These are phyloP conservation scores for Teleiodes luculella DNA, from an alignment of 2,888 invertebrate genomes.

Conservation along the genomic window DNA sequence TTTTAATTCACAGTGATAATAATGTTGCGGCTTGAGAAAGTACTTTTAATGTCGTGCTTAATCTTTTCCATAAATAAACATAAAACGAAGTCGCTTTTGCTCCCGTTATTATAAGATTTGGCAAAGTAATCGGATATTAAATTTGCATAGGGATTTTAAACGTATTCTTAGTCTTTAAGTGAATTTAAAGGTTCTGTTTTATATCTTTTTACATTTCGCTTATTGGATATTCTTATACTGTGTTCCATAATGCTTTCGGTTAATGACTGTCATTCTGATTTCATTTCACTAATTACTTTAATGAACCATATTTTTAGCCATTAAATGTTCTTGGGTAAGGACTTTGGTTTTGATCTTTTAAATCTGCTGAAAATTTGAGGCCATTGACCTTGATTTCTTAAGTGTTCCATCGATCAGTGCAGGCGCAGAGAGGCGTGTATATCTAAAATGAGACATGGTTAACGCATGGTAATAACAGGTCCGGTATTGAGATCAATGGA, in stretches of 20 bases:
- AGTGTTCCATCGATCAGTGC: slow-evolving; percentile 15
- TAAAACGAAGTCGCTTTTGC: slow-evolving; percentile 10
- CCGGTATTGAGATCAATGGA: slow-evolving; percentile 41
- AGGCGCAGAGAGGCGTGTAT: slow-evolving; percentile 13
- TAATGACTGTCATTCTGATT: not conserved
- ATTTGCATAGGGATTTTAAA: slow-evolving; percentile 4
- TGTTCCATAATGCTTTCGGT: not conserved
- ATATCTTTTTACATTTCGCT: not conserved
- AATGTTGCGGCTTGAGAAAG: slow-evolving; percentile 35
- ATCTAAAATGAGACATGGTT: not conserved
- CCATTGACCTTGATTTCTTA: slow-evolving; percentile 6
- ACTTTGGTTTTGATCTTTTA: not conserved
- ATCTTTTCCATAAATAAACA: slow-evolving; percentile 17
- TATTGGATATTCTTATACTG: not conserved
- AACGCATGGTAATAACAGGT: slow-evolving; percentile 39
- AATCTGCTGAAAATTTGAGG: slow-evolving; percentile 4
- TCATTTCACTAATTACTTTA: not conserved
- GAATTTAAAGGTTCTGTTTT: not conserved
- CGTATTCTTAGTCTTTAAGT: slow-evolving; percentile 3
- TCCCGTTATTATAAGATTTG: slow-evolving; percentile 11
- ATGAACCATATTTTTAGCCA: not conserved
- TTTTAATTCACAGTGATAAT: slow-evolving; percentile 36
- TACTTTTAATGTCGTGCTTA: slow-evolving; percentile 23
- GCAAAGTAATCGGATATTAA: not conserved
- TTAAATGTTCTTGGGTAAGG: not conserved